Base-by-base conservation (phyloP, 2,888 invertebrate species). In the Macaria liturata region DNA sequence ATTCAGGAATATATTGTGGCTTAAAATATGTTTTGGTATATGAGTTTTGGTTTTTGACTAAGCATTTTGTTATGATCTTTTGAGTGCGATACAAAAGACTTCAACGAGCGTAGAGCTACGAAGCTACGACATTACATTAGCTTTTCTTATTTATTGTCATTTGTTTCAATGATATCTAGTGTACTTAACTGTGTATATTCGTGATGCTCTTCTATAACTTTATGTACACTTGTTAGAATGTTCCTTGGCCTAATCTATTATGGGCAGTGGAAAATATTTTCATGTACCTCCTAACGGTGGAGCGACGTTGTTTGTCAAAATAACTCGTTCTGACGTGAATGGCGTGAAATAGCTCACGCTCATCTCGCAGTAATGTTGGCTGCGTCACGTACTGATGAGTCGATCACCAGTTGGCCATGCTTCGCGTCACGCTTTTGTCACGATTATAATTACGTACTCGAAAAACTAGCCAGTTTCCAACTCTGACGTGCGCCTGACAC, bases 361-460 rank as follows among this genome's bases (percentile, higher is more conserved):
- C 80, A 82, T 76, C 75, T 67, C 58, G 65, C 69, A 78, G 70
- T 67, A 73, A 80, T 80, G 78, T 71, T 68, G 69, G 72, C 72
- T 71, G 73, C 72, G 72, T 78, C 70, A 72, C 48, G 64, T 72
- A 62, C 56, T 67, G 66, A 68, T 71, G 64, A 60, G 51, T 54
- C 52, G 49, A 64, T 63, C 59, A 49, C 62, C 63, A 68, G 68
- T 66, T 64, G 61, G 61, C 62, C 63, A 62, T 57, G 54, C 61
- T 48, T 63, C 71, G 69, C 81, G 80, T 81, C 84, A 81, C 70
- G 62, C 43, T 34, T 52, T 56, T 78, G 79, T 83, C 83, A 85
- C 77, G 72, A 75, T 80, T 87, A 85, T 87, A 86, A 87, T 86
- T 84, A 84, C 81, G 73, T 70, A 70, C 68, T 66, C 68, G 75